Evolutionary conservation across 1,140 invertebrate genomes (phyloP), one percentile per base, ranked within the genome.

Genomic region (Lepidurus couesii): DNA sequence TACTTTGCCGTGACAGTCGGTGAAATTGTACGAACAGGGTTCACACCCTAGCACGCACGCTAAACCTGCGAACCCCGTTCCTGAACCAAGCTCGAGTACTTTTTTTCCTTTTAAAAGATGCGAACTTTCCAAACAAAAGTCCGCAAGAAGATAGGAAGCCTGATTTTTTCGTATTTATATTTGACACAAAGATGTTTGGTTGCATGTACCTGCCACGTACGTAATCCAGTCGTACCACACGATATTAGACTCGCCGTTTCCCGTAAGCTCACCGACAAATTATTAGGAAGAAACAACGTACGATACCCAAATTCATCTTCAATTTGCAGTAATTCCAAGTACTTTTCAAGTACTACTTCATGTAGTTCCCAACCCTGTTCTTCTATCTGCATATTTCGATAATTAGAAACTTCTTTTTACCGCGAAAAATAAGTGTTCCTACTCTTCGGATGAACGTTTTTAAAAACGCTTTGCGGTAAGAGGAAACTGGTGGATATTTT

Each of bases 161-260:
- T 77, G 42, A 42, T 75, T 75, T 45, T 24, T 16, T 44, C 24
- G 2, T 44, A 11, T 42, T 42, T 45, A 53, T 42, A 13, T 42
- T 2, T 16, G 16, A 10, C 42, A 13, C 42, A n/a, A 1, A 45
- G 43, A 42, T 45, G 1, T 42, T 11, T 16, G 74, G 9, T 1
- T 9, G 24, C n/a, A 42, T 7, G 75, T 77, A 77, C 75, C 75
- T 77, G 75, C 75, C 75, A 77, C 26, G 75, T 77, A n/a, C 75
- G 47, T 6, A 77, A 47, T 21, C 75, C 75, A 44, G 75, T 77
- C 34, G 75, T 77, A 16, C 75, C 75, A 7, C 47, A 45, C 24
- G 75, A 77, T 16, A 77, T 77, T 21, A 77, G 24, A 45, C 44
- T 77, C 13, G 44, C 26, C 43, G 42, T 77, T 21, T 77, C 75